Evolutionary conservation across 2,113 vertebrate genomes (phyloP).

Genomic region (Castor canadensis): DNA sequence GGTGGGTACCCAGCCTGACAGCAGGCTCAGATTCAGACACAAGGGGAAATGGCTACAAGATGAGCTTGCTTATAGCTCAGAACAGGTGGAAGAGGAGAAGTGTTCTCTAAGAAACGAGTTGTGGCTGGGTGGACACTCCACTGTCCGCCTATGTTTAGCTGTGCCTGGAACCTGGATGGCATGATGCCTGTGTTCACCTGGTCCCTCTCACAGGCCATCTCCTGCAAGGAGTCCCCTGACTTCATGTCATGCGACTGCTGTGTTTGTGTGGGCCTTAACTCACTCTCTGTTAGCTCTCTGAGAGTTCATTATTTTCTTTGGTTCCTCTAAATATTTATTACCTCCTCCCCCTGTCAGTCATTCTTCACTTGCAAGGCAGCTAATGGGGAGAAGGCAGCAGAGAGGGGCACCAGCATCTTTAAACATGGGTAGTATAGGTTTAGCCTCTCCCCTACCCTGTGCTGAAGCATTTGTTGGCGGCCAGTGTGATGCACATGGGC

Average conservation of each 20-base stretch:
- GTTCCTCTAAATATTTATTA: not conserved
- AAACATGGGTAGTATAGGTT: rapidly evolving
- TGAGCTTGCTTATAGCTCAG: not conserved
- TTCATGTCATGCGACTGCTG: not conserved
- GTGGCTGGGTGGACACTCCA: too few species aligned
- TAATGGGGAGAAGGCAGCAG: not conserved
- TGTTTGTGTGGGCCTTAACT: not conserved
- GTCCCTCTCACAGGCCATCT: too few species aligned
- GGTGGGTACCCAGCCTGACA: rapidly evolving
- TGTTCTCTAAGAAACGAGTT: not conserved
- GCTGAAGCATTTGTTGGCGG: not conserved
- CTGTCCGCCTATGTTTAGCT: too few species aligned
- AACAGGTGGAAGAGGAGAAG: not conserved
- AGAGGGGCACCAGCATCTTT: too few species aligned
- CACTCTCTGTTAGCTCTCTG: too few species aligned
- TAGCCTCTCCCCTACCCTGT: too few species aligned
- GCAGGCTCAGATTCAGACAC: rapidly evolving
- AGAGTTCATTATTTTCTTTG: not conserved
- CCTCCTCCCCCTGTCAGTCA: not conserved
- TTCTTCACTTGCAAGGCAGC: not conserved
- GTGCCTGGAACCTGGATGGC: too few species aligned
- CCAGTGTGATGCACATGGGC: not conserved
- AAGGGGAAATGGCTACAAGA: not conserved
- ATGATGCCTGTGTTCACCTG: rapidly evolving
- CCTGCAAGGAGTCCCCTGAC: not conserved